Conservation (phyloP, 2,888 invertebrate species). For the Tolmerus cingulatus region DNA sequence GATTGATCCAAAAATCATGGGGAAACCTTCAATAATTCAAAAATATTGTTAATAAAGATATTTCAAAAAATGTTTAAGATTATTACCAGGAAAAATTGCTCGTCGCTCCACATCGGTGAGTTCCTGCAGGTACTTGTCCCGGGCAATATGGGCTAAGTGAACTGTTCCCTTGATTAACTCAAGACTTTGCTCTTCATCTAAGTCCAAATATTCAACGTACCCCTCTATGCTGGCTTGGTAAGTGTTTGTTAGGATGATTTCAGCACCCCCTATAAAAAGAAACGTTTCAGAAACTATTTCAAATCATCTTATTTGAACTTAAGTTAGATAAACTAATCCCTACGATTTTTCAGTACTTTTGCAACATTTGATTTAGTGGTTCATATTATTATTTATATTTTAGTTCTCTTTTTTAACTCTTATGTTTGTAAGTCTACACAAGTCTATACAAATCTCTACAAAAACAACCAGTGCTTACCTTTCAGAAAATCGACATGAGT, state of each 20-base stretch:
- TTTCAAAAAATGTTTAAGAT: background rate
- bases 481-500: slow-evolving; percentile 84
- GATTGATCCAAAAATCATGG: slow-evolving; percentile 85
- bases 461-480: slow-evolving; percentile 65
- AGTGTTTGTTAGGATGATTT: slow-evolving; percentile 86
- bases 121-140: slow-evolving; percentile 70
- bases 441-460: background rate
- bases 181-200: slow-evolving; percentile 73
- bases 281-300: background rate
- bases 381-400: too few species aligned
- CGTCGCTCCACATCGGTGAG: slow-evolving; percentile 60
- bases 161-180: slow-evolving; percentile 79
- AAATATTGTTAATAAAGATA: background rate
- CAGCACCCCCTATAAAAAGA: slow-evolving; percentile 79
- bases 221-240: slow-evolving; percentile 87
- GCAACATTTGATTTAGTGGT: too few species aligned
- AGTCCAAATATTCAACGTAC: slow-evolving; percentile 76
- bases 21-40: slow-evolving; percentile 56
- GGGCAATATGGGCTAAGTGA: slow-evolving; percentile 76
- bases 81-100: background rate
- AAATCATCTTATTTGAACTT: too few species aligned
- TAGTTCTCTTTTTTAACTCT: too few species aligned
- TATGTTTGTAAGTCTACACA: too few species aligned
- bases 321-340: too few species aligned
- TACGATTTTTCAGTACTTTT: too few species aligned